A percentile compares a stretch with the other conserved stretches of the same genome.
phyloP scores from a whole-genome alignment of 2,113 vertebrate species.

The Erythrolamprus reginae region DNA sequence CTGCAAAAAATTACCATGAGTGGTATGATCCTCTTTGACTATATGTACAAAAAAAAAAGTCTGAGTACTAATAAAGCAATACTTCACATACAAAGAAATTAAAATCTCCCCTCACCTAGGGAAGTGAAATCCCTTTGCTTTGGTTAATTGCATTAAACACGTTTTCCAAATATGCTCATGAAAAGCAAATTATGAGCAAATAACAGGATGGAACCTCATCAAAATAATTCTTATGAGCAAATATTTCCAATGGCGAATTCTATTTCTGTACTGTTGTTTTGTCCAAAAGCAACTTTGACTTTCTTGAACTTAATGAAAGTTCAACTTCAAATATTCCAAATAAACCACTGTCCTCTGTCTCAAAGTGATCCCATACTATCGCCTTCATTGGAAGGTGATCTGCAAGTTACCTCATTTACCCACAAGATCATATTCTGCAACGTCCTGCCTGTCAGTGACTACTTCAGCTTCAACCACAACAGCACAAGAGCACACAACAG shows the following conservation, averaged over 20 bases:
- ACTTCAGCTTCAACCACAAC: too few relatives aligned
- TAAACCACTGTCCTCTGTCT: not conserved
- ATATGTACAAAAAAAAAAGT: not conserved
- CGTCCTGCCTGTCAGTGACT: too few relatives aligned
- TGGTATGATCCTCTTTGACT: not conserved
- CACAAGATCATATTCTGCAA: too few relatives aligned
- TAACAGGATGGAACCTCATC: not conserved
- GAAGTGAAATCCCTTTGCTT: not conserved
- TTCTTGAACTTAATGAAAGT: not conserved
- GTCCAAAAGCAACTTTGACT: not conserved
- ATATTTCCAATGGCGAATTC: not conserved
- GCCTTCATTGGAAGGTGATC: not conserved
- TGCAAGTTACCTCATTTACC: not conserved
- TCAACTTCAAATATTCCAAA: not conserved
- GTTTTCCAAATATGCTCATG: not conserved
- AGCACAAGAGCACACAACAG: too few relatives aligned
- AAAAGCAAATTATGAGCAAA: conserved; percentile 8
- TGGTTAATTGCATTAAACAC: not conserved
- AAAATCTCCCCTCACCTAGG: not conserved
- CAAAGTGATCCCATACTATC: not conserved
- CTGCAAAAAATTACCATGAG: not conserved
- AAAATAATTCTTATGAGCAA: not conserved
- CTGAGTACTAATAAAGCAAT: not conserved
- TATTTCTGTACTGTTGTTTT: not conserved
- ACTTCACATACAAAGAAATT: not conserved